Percentiles rank a stretch among this genome's conserved stretches.
Evolutionary conservation across 2,797 vertebrate genomes (phyloP).

Genomic region (Sciurus vulgaris): DNA sequence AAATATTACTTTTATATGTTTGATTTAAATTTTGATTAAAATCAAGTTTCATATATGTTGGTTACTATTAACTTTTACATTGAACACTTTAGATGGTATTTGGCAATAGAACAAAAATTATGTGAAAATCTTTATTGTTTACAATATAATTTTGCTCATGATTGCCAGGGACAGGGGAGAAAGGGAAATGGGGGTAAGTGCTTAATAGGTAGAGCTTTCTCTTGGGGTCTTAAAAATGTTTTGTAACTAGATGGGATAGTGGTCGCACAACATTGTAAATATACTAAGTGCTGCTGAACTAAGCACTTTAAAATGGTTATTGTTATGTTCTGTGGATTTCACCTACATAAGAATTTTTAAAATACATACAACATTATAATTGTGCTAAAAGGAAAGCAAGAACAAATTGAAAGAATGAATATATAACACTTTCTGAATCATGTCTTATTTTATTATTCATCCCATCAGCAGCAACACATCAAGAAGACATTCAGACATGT

Average conservation of each 20-base stretch:
- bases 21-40: not conserved
- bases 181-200: not conserved
- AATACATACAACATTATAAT: not conserved
- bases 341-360: not conserved
- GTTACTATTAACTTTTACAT: not conserved
- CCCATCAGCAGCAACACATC: not conserved
- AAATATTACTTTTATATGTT: slow-evolving; percentile 9
- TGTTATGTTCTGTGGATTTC: not conserved
- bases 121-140: slow-evolving; percentile 37
- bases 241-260: not conserved
- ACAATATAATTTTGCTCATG: slow-evolving; percentile 7
- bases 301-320: slow-evolving; percentile 7
- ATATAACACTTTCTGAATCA: slow-evolving; percentile 28
- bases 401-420: slow-evolving; percentile 19
- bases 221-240: not conserved
- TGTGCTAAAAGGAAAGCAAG: slow-evolving; percentile 20
- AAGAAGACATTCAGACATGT: slow-evolving; percentile 37
- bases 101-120: not conserved
- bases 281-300: not conserved
- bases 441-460: slow-evolving; percentile 53
- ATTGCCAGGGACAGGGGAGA: not conserved
- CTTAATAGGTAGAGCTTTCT: not conserved
- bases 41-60: not conserved
- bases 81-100: not conserved
- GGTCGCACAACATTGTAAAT: not conserved